A percentile compares a stretch with the other conserved stretches of the same genome.
These are phyloP conservation scores for Crocidura indochinensis DNA, from an alignment of 2,797 vertebrate genomes.

Conservation along the genomic window DNA sequence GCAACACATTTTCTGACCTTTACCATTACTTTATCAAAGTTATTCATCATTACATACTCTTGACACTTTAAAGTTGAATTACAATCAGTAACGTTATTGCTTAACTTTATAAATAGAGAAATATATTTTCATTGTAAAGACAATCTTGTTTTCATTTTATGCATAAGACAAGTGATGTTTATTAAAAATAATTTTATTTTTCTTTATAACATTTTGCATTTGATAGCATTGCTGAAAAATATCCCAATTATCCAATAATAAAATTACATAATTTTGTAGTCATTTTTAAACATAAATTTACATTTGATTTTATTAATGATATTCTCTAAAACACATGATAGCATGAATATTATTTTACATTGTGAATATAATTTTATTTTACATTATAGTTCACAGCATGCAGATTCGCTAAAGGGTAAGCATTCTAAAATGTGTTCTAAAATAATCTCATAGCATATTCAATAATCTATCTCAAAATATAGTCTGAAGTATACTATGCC, in stretches of 20 bases:
- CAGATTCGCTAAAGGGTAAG: no score
- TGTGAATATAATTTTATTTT: no score
- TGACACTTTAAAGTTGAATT: not conserved
- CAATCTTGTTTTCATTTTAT: not conserved
- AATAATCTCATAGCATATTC: not conserved
- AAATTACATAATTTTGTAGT: not conserved
- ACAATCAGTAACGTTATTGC: not conserved
- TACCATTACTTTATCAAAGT: slow-evolving; percentile 18
- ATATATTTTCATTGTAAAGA: not conserved
- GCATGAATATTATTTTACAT: slow-evolving; percentile 1
- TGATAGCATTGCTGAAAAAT: not conserved
- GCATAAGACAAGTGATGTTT: not conserved
- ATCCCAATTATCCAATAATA: not conserved
- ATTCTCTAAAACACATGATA: not conserved
- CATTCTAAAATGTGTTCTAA: no score
- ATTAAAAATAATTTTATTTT: not conserved
- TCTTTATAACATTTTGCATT: not conserved
- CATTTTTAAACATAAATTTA: not conserved
- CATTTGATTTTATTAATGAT: not conserved
- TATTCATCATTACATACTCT: not conserved
- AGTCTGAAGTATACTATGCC: not conserved
- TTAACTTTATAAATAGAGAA: not conserved
- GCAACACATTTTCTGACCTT: not conserved
- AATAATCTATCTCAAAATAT: not conserved
- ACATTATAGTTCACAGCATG: no score